A percentile compares a stretch with the other conserved stretches of the same genome.
phyloP scores from a whole-genome alignment of 2,113 vertebrate species.

The Tachuris rubrigastra region DNA sequence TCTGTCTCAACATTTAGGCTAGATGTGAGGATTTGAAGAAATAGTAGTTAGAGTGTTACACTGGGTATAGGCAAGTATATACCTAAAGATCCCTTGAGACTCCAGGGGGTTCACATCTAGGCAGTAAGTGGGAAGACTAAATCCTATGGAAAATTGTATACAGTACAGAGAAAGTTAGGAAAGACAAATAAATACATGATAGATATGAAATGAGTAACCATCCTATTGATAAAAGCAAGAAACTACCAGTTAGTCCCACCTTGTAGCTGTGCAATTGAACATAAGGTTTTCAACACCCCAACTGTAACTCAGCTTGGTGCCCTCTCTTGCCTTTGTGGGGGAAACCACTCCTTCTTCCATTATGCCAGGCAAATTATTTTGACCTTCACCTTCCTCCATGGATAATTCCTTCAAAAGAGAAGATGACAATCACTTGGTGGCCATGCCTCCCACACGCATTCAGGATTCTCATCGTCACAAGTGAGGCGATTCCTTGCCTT shows the following conservation, averaged over 20 bases:
- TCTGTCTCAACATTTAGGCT: neutral
- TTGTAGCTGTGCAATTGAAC: fast-evolving
- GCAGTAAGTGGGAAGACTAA: neutral
- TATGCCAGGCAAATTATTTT: neutral
- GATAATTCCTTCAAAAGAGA: neutral
- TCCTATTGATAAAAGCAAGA: neutral
- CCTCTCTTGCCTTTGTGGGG: neutral
- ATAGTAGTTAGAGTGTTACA: neutral
- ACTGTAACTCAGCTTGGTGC: neutral
- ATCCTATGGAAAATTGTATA: neutral
- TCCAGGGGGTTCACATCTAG: neutral
- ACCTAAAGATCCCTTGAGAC: neutral
- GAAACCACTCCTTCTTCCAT: neutral
- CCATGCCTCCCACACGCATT: neutral
- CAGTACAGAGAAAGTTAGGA: neutral
- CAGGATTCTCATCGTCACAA: neutral
- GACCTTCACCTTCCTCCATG: neutral
- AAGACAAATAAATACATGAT: neutral
- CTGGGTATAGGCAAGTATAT: neutral
- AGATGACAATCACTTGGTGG: neutral
- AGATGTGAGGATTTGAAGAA: neutral
- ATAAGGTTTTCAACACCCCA: neutral
- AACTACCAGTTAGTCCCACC: neutral
- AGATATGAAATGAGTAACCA: neutral
- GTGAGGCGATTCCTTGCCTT: neutral